Evolutionary conservation across 2,113 vertebrate genomes (phyloP).

Genomic region (Maccullochella peelii): DNA sequence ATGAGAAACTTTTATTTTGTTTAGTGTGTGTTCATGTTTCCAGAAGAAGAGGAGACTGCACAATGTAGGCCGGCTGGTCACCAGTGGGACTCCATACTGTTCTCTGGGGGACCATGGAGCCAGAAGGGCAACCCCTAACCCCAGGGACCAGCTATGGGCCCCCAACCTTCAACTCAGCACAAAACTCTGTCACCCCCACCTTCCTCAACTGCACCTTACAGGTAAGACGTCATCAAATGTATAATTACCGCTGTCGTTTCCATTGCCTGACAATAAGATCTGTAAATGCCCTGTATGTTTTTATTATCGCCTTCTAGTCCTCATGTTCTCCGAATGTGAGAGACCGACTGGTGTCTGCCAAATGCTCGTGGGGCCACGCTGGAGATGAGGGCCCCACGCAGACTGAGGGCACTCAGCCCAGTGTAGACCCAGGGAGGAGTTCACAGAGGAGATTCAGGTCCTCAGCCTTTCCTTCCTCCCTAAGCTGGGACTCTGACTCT

Average conservation of each 20-base stretch:
- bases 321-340: conserved; percentile 62
- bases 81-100: conserved; percentile 74
- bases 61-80: conserved; percentile 78
- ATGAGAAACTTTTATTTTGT: conserved; percentile 2
- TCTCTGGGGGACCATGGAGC: conserved; percentile 83
- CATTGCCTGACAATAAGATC: background rate
- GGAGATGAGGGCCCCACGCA: conserved; percentile 57
- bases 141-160: conserved; percentile 76
- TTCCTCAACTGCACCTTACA: conserved; percentile 73
- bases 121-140: conserved; percentile 71
- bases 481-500: conserved; percentile 87
- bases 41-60: conserved; percentile 64
- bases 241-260: background rate
- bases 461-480: conserved; percentile 85
- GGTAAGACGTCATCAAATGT: conserved; percentile 52
- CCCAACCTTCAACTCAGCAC: conserved; percentile 64
- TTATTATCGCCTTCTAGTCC: conserved; percentile 54
- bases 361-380: conserved; percentile 45
- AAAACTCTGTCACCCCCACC: conserved; percentile 54
- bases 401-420: conserved; percentile 46
- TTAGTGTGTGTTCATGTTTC: conserved; percentile 50
- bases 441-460: conserved; percentile 76
- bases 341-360: conserved; percentile 56
- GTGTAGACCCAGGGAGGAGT: conserved; percentile 60
- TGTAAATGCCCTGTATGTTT: background rate